Percentiles rank a stretch among this genome's conserved stretches.
phyloP scores from a whole-genome alignment of 2,888 invertebrate species.

The Lathronympha strigana region DNA sequence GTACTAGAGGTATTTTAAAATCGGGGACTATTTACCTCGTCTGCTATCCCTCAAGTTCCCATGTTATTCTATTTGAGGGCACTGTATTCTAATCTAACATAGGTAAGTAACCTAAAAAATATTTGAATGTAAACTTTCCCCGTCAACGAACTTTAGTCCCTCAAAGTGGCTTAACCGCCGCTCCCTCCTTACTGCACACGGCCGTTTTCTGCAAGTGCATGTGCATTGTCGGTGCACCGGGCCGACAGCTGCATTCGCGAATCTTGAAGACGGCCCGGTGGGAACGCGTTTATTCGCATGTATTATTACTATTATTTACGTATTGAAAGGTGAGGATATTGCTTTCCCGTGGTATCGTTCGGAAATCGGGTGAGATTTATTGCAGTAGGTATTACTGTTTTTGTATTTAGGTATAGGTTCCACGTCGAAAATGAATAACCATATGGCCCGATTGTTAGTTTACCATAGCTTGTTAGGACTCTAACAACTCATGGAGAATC shows the following conservation, averaged over 20 bases:
- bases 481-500: too few species aligned
- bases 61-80: not conserved
- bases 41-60: not conserved
- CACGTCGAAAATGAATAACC: not conserved
- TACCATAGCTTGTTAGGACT: too few species aligned
- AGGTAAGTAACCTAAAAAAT: constrained; percentile 7
- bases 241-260: constrained; percentile 29
- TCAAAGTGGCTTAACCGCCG: constrained; percentile 3
- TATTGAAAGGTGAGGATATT: constrained; percentile 19
- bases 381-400: too few species aligned
- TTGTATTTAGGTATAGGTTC: too few species aligned
- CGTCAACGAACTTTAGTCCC: not conserved
- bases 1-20: too few species aligned
- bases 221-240: constrained; percentile 27
- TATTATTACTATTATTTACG: constrained; percentile 25
- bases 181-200: not conserved
- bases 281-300: constrained; percentile 24
- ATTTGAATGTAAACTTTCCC: constrained; percentile 14
- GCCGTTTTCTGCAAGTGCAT: constrained; percentile 4
- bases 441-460: too few species aligned
- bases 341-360: constrained; percentile 3
- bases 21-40: too few species aligned
- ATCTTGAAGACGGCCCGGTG: constrained; percentile 17
- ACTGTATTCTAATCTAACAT: constrained; percentile 10
- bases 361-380: not conserved